Evolutionary conservation across 2,888 invertebrate genomes (phyloP).

Genomic region (Mellilla xanthometata): DNA sequence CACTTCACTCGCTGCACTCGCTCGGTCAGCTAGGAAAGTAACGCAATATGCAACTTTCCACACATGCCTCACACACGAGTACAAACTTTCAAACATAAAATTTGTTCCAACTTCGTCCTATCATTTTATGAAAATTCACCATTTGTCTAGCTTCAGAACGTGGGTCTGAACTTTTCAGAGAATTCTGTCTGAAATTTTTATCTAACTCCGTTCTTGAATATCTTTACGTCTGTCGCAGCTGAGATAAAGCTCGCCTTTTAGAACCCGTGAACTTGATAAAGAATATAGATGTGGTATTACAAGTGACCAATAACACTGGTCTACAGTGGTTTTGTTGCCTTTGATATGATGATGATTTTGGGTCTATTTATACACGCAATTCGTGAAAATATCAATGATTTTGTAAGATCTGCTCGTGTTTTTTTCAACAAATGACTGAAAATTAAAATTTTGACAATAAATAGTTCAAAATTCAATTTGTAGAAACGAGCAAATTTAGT

Average conservation of each 20-base stretch:
- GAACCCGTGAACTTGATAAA: background rate
- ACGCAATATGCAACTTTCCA: slow-evolving; percentile 11
- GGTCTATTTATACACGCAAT: no score
- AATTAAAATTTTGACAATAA: no score
- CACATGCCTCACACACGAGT: slow-evolving; percentile 11
- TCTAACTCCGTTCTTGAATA: slow-evolving; percentile 21
- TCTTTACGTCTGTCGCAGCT: slow-evolving; percentile 26
- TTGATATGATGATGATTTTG: no score
- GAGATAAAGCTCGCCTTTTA: slow-evolving; percentile 18
- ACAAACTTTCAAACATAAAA: slow-evolving; percentile 11
- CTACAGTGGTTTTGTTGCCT: no score
- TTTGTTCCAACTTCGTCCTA: slow-evolving; percentile 15
- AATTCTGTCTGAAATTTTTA: slow-evolving; percentile 21
- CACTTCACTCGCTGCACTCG: no score
- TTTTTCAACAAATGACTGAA: no score
- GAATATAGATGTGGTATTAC: no score
- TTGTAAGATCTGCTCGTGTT: no score
- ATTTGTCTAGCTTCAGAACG: slow-evolving; percentile 21
- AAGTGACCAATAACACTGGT: no score
- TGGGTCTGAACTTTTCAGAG: slow-evolving; percentile 16
- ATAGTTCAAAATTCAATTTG: no score
- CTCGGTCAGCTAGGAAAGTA: background rate
- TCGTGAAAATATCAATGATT: no score
- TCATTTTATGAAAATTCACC: slow-evolving; percentile 20
- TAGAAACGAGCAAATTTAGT: no score